Percentiles rank a stretch among this genome's conserved stretches.
phyloP scores from a whole-genome alignment of 2,113 vertebrate species.

The Cathartes aura region DNA sequence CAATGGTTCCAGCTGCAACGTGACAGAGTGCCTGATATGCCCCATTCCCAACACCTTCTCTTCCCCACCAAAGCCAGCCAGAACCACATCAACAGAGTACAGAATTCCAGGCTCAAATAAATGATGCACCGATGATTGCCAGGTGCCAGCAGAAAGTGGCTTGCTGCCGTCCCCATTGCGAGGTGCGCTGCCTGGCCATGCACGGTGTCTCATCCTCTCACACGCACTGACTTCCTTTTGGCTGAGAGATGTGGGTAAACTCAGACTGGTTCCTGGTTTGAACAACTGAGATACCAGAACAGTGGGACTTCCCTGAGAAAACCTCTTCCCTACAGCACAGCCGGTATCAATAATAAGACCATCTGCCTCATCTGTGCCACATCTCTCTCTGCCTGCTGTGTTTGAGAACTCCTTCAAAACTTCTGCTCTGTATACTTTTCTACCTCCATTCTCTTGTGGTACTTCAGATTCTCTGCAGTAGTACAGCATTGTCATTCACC shows the following conservation, averaged over 20 bases:
- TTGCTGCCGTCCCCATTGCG: background rate
- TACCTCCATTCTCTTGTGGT: background rate
- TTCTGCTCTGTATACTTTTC: background rate
- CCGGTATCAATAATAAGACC: background rate
- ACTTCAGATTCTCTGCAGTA: background rate
- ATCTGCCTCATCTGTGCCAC: background rate
- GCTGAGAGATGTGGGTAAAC: background rate
- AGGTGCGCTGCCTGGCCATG: background rate
- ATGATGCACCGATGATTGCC: background rate
- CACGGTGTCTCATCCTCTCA: background rate
- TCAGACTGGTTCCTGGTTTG: background rate
- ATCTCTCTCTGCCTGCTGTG: background rate
- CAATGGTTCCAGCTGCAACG: background rate
- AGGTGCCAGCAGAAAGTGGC: background rate
- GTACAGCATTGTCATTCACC: background rate
- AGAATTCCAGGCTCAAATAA: background rate
- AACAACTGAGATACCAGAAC: background rate
- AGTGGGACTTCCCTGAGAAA: background rate
- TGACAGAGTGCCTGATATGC: background rate
- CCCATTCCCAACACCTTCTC: background rate
- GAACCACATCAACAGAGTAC: background rate
- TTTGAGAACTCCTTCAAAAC: background rate
- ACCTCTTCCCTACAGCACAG: background rate
- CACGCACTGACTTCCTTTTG: background rate
- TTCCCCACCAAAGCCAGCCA: background rate